These are phyloP conservation scores for Platyscapa corneri DNA, from an alignment of 1,140 invertebrate genomes.

Conservation along the genomic window DNA sequence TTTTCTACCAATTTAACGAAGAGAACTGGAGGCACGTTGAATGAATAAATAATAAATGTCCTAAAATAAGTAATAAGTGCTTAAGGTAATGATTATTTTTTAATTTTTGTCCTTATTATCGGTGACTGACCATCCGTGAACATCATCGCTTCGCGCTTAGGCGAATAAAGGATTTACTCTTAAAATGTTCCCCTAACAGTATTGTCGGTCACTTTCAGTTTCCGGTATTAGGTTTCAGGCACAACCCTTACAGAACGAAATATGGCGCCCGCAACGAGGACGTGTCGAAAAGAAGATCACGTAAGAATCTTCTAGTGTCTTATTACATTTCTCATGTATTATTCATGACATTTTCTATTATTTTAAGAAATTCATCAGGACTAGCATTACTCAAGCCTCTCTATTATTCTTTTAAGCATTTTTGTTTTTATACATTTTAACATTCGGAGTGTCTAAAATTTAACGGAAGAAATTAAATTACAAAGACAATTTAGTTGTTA, in stretches of 20 bases:
- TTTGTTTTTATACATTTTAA: no score
- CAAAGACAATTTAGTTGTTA: neutral
- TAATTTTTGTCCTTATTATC: neutral
- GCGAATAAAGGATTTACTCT: slow-evolving; percentile 17
- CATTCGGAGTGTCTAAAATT: no score
- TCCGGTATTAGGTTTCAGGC: neutral
- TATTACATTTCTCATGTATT: neutral
- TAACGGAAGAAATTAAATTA: neutral
- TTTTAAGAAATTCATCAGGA: no score
- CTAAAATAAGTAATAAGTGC: no score
- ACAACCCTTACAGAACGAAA: slow-evolving; percentile 22
- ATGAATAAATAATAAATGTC: no score
- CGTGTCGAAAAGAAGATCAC: neutral
- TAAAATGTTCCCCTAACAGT: neutral
- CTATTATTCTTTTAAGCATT: neutral
- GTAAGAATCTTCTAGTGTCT: neutral
- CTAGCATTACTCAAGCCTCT: neutral
- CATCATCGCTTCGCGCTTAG: neutral
- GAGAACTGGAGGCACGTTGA: no score
- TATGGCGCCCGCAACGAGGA: neutral
- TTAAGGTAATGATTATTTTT: neutral
- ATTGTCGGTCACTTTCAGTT: slow-evolving; percentile 10
- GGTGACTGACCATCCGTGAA: neutral
- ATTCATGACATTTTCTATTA: no score
- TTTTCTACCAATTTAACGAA: no score